These are phyloP conservation scores for Melanargia galathea DNA, from an alignment of 2,888 invertebrate species.

Conservation along the genomic window DNA sequence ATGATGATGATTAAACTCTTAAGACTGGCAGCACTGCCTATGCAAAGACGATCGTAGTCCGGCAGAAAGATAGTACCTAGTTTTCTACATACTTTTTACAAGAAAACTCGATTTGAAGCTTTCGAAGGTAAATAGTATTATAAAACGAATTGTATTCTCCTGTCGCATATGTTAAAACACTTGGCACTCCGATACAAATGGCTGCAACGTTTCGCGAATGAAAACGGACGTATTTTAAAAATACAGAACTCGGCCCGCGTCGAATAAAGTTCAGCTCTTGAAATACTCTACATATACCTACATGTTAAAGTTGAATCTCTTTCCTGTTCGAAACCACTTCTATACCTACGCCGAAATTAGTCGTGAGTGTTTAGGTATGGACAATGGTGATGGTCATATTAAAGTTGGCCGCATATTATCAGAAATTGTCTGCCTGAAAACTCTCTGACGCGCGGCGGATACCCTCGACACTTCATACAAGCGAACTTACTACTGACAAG, in stretches of 20 bases:
- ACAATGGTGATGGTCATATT: too few species aligned
- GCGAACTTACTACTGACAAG: too few species aligned
- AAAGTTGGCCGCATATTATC: too few species aligned
- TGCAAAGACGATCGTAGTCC: too few species aligned
- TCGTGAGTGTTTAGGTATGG: too few species aligned
- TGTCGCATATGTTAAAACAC: background rate
- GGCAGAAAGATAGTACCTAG: too few species aligned
- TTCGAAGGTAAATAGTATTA: background rate
- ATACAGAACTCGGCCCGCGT: background rate
- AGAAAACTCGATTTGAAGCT: background rate
- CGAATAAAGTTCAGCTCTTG: constrained; percentile 1
- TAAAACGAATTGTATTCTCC: constrained; percentile 1
- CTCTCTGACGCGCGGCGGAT: too few species aligned
- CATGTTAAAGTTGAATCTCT: background rate
- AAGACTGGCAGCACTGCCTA: too few species aligned
- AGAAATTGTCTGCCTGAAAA: too few species aligned
- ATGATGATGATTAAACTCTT: too few species aligned
- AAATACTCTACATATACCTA: background rate
- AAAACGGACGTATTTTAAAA: background rate
- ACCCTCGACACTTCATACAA: too few species aligned
- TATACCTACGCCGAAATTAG: background rate
- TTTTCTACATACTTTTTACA: background rate
- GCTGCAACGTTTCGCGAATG: constrained; percentile 1
- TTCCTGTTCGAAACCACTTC: background rate
- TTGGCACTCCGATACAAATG: background rate